phyloP scores from a whole-genome alignment of 1,140 invertebrate species.

The Coptotermes formosanus region DNA sequence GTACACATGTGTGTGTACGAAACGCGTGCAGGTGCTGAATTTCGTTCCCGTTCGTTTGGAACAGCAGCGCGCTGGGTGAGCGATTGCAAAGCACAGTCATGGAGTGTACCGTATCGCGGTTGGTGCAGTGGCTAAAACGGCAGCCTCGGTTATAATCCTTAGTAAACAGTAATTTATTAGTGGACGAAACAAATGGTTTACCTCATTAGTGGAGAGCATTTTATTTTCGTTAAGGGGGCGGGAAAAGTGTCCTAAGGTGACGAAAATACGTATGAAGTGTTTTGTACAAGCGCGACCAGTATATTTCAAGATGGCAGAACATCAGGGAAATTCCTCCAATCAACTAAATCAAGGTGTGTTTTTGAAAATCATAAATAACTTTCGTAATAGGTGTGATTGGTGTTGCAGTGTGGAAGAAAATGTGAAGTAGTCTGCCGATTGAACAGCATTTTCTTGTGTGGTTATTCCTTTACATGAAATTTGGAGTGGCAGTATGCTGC shows the following conservation, averaged over 20 bases:
- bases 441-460: neutral
- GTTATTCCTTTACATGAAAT: neutral
- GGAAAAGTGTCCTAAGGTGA: constrained; percentile 11
- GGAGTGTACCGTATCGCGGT: neutral
- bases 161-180: neutral
- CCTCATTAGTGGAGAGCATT: neutral
- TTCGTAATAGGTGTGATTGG: neutral
- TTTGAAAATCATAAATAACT: neutral
- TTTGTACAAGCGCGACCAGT: neutral
- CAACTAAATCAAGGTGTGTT: constrained; percentile 46
- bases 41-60: neutral
- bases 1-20: too few relatives aligned
- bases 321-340: constrained; percentile 49
- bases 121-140: neutral
- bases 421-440: neutral
- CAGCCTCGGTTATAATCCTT: neutral
- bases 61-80: constrained; percentile 5
- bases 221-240: constrained; percentile 16
- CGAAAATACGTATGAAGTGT: constrained; percentile 2
- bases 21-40: too few relatives aligned
- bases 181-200: constrained; percentile 8
- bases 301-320: constrained; percentile 47
- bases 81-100: neutral
- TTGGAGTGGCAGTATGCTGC: neutral
- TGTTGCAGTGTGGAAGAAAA: neutral